A percentile compares a stretch with the other conserved stretches of the same genome.
Evolutionary conservation across 2,888 invertebrate genomes (phyloP).

Genomic region (Mellilla xanthometata): DNA sequence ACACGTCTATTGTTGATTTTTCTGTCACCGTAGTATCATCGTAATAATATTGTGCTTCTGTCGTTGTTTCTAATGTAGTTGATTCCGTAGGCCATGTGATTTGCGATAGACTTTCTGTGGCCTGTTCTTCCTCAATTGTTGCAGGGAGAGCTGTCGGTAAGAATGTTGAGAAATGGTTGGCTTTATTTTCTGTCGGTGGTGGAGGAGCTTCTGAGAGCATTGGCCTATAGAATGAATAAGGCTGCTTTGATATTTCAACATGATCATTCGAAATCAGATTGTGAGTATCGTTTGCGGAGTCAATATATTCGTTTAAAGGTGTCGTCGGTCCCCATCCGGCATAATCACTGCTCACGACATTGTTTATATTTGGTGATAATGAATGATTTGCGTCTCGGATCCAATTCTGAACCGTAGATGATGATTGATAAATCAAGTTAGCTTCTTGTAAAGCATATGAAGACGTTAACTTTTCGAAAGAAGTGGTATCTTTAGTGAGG

Average conservation of each 20-base stretch:
- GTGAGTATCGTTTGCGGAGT: slow-evolving; percentile 58
- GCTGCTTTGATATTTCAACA: slow-evolving; percentile 47
- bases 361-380: slow-evolving; percentile 44
- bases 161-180: slow-evolving; percentile 49
- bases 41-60: slow-evolving; percentile 43
- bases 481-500: slow-evolving; percentile 41
- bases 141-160: slow-evolving; percentile 61
- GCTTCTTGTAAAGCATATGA: slow-evolving; percentile 83
- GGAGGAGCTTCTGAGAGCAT: slow-evolving; percentile 65
- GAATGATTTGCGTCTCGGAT: slow-evolving; percentile 55
- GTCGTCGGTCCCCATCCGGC: slow-evolving; percentile 78
- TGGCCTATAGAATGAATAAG: slow-evolving; percentile 65
- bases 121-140: slow-evolving; percentile 30
- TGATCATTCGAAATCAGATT: slow-evolving; percentile 65
- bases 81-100: slow-evolving; percentile 45
- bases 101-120: slow-evolving; percentile 15
- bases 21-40: slow-evolving; percentile 51
- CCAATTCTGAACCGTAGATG: slow-evolving; percentile 78
- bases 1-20: slow-evolving; percentile 35
- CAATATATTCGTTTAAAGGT: slow-evolving; percentile 56
- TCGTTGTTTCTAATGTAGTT: slow-evolving; percentile 46
- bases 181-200: slow-evolving; percentile 50
- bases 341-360: slow-evolving; percentile 69
- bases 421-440: slow-evolving; percentile 85
- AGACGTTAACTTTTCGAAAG: slow-evolving; percentile 50